Evolutionary conservation across 2,888 invertebrate species (phyloP), one percentile per base, ranked within the genome.

Genomic region (Pyrochroa serraticornis): DNA sequence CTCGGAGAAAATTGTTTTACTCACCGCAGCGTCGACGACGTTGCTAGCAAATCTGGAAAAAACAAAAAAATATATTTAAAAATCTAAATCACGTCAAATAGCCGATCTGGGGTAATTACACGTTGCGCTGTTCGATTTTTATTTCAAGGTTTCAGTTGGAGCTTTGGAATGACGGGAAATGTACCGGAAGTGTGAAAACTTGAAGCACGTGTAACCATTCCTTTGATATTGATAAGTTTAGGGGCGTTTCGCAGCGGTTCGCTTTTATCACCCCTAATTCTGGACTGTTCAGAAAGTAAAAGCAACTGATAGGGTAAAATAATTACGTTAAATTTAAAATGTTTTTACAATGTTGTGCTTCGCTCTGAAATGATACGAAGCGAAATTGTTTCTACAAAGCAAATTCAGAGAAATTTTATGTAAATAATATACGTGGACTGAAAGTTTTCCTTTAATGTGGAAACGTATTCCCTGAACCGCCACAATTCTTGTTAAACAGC

Each of bases 221-320:
- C 52, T 44, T 52, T 53, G 58, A 53, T 50, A 52, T 52, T 53
- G 58, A 58, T 53, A 58, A 58, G 52, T 58, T 53, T 53, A 42
- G 36, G 48, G 44, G 22, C 9, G 10, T 2, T 14, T 7, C 12
- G 12, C 22, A 42, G 37, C 35, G 10, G 7, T 13, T 46, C 37
- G 22, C 10, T 8, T 36, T 37, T 47, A 50, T 32, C 9, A 9
- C 38, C 6, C 35, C 13, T 35, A 7, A 31, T 13, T 42, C 13
- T 30, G 36, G 12, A 22, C 36, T 36, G 43, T 35, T 51, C 51
- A 43, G 43, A 51, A 36, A 3, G 2, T 22, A 22, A 2, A 22
- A 22, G 22, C 22, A 22, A 22, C 3, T 22, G 22, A 22, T 22
- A 22, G 5, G 22, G 22, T 2, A 22, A 22, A 22, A 22, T 22